Evolutionary conservation across 2,888 invertebrate genomes (phyloP), one percentile per base, ranked within the genome.

Genomic region (Troides oblongomaculatus): DNA sequence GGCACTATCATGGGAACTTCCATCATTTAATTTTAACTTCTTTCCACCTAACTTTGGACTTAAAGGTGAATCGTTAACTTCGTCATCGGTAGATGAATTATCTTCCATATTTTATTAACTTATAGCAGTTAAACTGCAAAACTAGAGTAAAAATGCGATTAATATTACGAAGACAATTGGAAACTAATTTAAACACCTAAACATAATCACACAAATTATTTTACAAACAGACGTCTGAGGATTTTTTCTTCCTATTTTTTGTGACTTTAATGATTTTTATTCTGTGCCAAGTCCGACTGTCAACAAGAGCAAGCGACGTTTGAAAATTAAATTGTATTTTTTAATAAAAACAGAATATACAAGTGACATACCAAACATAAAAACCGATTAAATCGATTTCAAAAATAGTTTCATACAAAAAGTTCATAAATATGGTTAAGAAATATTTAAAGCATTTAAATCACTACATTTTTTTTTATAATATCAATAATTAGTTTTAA

Each of bases 11-110:
- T 91, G 92, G 1, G 92, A 90, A 74, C 90, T 92, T 46, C 92
- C 92, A 77, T 92, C 90, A 75, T 92, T 92, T 68, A 92, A 77
- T 84, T 92, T 92, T 39, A 88, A 72, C 77, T 91, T 92, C 78
- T 92, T 92, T 73, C 86, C 86, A 79, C 86, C 82, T 72, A 81
- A 79, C 81, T 85, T 83, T 53, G 86, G 84, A 71, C 82, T 86
- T 53, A 78, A 70, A 75, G 86, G 80, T 53, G 83, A 83, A 77
- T 87, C 83, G 73, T 84, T 82, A 77, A 83, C 81, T 81, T 91
- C 91, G 83, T 89, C 90, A 84, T 92, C 90, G 78, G 81, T 87
- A 65, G 86, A 83, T 74, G 86, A 81, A 81, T 86, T 88, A 81
- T 89, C 90, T 80, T 91, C 92, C 92, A 92, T 92, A 76, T 74